These are phyloP conservation scores for Lypha dubia DNA, from an alignment of 2,888 invertebrate genomes.

Conservation along the genomic window DNA sequence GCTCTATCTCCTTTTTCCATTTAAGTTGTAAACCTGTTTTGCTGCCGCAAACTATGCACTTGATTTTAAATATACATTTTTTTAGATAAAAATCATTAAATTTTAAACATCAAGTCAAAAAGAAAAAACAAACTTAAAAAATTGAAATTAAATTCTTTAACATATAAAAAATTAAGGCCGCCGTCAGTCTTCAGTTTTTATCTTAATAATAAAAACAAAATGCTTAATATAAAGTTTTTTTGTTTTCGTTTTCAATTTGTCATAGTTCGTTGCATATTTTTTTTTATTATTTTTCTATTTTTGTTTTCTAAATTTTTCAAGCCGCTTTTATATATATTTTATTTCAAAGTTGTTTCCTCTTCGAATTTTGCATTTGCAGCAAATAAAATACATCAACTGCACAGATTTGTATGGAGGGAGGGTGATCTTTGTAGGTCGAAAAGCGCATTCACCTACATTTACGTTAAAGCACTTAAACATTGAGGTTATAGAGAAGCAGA, in stretches of 20 bases:
- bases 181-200: neutral
- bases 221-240: neutral
- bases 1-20: too few relatives aligned
- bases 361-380: constrained; percentile 44
- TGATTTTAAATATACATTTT: too few relatives aligned
- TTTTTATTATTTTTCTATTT: constrained; percentile 32
- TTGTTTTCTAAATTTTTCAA: constrained; percentile 7
- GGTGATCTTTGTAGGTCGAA: constrained; percentile 72
- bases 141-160: too few relatives aligned
- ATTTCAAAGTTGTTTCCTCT: constrained; percentile 3
- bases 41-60: neutral
- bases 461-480: constrained; percentile 44
- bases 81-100: too few relatives aligned
- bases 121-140: too few relatives aligned
- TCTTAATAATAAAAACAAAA: neutral
- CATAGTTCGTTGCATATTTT: constrained; percentile 37
- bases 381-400: constrained; percentile 32
- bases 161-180: neutral
- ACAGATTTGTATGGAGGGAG: constrained; percentile 32
- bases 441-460: constrained; percentile 73
- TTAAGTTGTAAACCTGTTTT: too few relatives aligned
- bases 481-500: constrained; percentile 40
- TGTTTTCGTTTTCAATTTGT: constrained; percentile 12
- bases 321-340: constrained; percentile 27
- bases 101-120: too few relatives aligned